Evolutionary conservation across 2,797 vertebrate species (phyloP), one percentile per base, ranked within the genome.

Genomic region (Sciurus vulgaris): DNA sequence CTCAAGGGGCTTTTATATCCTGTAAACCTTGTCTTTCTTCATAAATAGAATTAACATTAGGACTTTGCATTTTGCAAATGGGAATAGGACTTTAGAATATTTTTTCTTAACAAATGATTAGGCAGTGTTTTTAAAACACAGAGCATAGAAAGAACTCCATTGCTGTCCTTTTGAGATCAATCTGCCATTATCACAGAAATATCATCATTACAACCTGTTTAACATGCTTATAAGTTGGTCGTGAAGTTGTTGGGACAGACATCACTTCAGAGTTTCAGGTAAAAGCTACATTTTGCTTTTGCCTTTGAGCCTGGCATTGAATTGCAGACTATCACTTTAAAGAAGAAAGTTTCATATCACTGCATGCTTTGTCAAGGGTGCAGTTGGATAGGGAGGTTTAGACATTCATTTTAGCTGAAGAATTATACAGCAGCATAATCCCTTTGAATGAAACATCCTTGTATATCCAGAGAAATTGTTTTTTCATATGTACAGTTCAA

Each of bases 291-390:
- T 84, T 83, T 7, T 94, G 8, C 74, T 65, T 97, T 98, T 69
- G 51, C 1, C 13, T 93, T 96, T 65, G 77, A 96, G 44, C 4
- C 70, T 96, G 28, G 3, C 38, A 78, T 92, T 88, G 61, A 73
- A 93, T 93, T 92, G 86, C 13, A 97, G 90, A 92, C 84, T 65
- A 93, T 59, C 30, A 73, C n/a, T 79, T 92, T 95, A 2, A 82
- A 95, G 56, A 81, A 96, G 74, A 95, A 93, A 6, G 56, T 70
- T 97, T 92, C 85, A 33, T 92, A 76, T 63, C 84, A 26, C 47
- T 78, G 89, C 54, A 38, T 93, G 73, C 59, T 96, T 97, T 93
- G 73, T 96, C 81, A 93, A 74, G 30, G 15, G 59, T 96, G 30
- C 56, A 26, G 11, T 76, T 83, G 76, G 20, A 94, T 74, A 63